phyloP scores from a whole-genome alignment of 1,140 invertebrate genomes.

The Octopus sinensis region DNA sequence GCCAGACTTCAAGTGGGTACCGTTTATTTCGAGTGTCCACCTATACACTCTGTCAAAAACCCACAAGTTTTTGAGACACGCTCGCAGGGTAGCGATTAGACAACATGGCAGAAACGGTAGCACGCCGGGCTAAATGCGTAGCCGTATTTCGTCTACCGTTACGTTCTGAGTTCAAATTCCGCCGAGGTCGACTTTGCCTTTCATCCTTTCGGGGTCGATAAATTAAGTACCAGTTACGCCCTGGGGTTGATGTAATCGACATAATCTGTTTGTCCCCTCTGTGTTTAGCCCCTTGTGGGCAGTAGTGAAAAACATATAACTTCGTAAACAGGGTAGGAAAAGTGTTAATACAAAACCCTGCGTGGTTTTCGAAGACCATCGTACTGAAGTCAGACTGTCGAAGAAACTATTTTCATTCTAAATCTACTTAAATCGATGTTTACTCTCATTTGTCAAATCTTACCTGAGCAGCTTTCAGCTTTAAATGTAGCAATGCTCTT shows the following conservation, averaged over 20 bases:
- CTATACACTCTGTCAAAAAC: slow-evolving; percentile 2
- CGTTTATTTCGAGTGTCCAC: background rate
- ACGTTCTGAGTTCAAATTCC: too few species aligned
- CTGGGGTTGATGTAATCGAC: too few species aligned
- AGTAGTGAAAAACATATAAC: background rate
- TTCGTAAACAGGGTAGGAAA: background rate
- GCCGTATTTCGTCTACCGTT: too few species aligned
- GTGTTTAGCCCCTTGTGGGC: background rate
- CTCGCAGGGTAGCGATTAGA: too few species aligned
- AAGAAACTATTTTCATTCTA: background rate
- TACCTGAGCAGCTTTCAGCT: background rate
- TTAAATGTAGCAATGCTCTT: background rate
- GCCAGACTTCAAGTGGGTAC: slow-evolving; percentile 1
- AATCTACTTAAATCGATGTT: background rate
- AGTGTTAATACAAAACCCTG: background rate
- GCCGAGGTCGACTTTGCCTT: too few species aligned
- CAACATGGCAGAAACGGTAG: too few species aligned
- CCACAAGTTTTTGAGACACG: background rate
- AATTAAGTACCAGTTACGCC: too few species aligned
- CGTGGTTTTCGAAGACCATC: background rate
- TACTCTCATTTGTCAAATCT: background rate
- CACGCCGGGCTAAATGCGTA: too few species aligned
- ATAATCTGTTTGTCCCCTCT: too few species aligned
- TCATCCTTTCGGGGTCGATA: too few species aligned
- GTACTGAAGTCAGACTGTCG: background rate